These are phyloP conservation scores for Falco cherrug DNA, from an alignment of 2,797 vertebrate species.

Conservation along the genomic window DNA sequence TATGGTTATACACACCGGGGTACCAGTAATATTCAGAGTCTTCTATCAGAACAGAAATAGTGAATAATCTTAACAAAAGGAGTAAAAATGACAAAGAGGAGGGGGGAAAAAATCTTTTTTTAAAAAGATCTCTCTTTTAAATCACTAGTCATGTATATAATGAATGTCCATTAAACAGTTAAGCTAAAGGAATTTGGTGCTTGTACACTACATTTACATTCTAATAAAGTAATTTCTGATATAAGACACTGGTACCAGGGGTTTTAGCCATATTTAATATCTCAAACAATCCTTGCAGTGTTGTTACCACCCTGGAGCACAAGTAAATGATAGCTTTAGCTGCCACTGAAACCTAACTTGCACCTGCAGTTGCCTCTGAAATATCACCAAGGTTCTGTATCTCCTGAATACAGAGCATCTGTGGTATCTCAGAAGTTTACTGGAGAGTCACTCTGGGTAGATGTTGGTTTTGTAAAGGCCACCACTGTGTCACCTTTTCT, in stretches of 20 bases:
- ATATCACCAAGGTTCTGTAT: not conserved
- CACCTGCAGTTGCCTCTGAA: not conserved
- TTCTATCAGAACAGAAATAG: constrained; percentile 57
- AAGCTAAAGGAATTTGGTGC: constrained; percentile 48
- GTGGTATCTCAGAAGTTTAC: not conserved
- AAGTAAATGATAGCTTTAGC: not conserved
- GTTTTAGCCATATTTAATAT: constrained; percentile 57
- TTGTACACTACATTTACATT: constrained; percentile 73
- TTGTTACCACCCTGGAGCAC: constrained; percentile 34
- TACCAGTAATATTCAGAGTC: constrained; percentile 31
- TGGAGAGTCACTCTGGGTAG: not conserved
- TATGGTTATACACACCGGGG: not conserved
- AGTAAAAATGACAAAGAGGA: not conserved
- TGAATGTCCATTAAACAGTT: constrained; percentile 2
- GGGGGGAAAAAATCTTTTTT: not conserved
- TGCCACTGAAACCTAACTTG: not conserved
- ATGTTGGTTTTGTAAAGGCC: not conserved
- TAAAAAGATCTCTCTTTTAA: constrained; percentile 18
- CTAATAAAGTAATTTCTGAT: constrained; percentile 74
- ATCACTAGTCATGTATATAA: constrained; percentile 31
- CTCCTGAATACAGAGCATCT: not conserved
- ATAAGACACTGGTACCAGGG: constrained; percentile 63
- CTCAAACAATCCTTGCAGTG: not conserved
- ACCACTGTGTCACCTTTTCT: constrained; percentile 1
- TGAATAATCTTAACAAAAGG: constrained; percentile 47